Conservation (phyloP, 2,797 vertebrate species). For the Schizothorax lantsangensis region DNA sequence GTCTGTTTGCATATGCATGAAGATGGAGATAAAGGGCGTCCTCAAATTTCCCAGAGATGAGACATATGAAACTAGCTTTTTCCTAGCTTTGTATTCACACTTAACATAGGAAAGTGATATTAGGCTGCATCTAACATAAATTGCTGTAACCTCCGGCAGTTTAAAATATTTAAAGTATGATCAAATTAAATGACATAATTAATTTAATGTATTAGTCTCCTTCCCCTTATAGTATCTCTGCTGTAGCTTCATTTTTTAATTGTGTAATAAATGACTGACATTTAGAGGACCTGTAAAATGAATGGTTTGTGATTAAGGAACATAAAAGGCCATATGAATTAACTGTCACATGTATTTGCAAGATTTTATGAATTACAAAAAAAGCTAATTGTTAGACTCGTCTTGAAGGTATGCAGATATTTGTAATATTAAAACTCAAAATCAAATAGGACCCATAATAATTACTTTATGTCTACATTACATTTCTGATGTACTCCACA, state of each 20-base stretch:
- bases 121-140: constrained; percentile 22
- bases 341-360: not conserved
- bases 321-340: constrained; percentile 37
- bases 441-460: not conserved
- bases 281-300: constrained; percentile 28
- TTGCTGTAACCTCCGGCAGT: constrained; percentile 3
- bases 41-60: not conserved
- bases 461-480: not conserved
- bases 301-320: constrained; percentile 27
- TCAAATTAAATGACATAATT: not conserved
- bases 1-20: constrained; percentile 10
- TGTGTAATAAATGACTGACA: constrained; percentile 17
- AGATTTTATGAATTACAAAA: not conserved
- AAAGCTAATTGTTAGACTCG: not conserved
- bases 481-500: not conserved
- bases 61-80: not conserved
- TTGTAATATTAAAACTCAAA: not conserved
- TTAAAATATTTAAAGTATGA: constrained; percentile 23
- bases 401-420: not conserved
- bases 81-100: not conserved
- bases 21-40: not conserved
- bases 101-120: constrained; percentile 1
- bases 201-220: not conserved
- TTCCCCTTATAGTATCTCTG: not conserved
- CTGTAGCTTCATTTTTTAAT: not conserved